Base-by-base conservation (phyloP, 1,140 invertebrate genomes). In the Pomacea maculata region DNA sequence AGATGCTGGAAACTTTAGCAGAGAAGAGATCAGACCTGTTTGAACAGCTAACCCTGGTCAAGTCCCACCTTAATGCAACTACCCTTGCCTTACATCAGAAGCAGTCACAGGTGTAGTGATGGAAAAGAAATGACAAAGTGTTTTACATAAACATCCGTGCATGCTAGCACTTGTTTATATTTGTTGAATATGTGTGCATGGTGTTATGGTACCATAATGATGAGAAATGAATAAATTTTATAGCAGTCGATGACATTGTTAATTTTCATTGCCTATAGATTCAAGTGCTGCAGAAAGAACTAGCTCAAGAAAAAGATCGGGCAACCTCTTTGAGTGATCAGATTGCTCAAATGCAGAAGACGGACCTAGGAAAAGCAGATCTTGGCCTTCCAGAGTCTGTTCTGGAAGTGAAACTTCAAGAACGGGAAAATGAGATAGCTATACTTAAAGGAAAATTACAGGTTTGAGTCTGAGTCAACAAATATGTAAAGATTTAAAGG, bases 11-110 rank as follows among this genome's bases (percentile, higher is more conserved):
- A 65, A 78, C 83, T 0, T 34, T 87, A n/a, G 80, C 82, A 75
- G 84, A 82, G n/a, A 79, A 83, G 21, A 85, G 87, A 77, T 80
- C 81, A 63, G 87, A 87, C 68, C 83, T 85, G 71, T 76, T 86
- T 15, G 82, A 84, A 17, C 86, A 88, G 83, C 83, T 83, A 19
- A 81, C 82, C 52, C 75, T 84, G 25, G 78, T 87, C 7, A 86
- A 87, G 74, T 83, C 85, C 1, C 84, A 81, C 5, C 79, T 87
- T 8, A 85, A 86, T 63, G 83, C 83, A 12, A 79, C 85, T 52
- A 86, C 76, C 76, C 79, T 83, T 25, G 82, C 85, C 61, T 73
- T 87, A 9, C 83, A 83, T 52, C 80, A 87, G 29, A 85, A 85
- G 77, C 81, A 85, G 72, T 79, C 84, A 21, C 80, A 86, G 86